Evolutionary conservation across 2,797 vertebrate genomes (phyloP).

Genomic region (Semaprochilodus insignis): DNA sequence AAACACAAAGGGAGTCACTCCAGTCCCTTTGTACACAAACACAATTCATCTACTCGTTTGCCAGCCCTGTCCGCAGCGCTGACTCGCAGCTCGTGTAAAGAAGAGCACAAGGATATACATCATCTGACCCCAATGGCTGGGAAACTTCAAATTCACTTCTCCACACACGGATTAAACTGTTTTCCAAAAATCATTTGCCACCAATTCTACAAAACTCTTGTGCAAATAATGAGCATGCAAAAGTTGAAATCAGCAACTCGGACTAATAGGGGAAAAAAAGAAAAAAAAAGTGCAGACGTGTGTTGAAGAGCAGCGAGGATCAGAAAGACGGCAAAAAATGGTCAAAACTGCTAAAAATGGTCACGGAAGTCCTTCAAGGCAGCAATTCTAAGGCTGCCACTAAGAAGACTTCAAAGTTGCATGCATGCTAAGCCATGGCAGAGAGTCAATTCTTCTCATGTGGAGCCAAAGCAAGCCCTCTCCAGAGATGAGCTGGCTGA

Average conservation of each 20-base stretch:
- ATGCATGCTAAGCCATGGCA: slow-evolving; percentile 12
- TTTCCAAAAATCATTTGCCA: slow-evolving; percentile 21
- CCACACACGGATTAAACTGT: background rate
- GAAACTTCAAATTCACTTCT: slow-evolving; percentile 30
- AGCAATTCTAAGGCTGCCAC: slow-evolving; percentile 11
- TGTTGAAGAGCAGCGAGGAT: background rate
- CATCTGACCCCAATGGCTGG: background rate
- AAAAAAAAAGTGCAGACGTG: background rate
- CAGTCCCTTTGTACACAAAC: slow-evolving; percentile 50
- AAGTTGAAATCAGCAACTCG: slow-evolving; percentile 5
- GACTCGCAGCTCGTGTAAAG: slow-evolving; percentile 27
- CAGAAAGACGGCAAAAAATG: slow-evolving; percentile 2
- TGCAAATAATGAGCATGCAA: background rate
- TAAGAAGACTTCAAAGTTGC: slow-evolving; percentile 35
- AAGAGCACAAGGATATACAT: slow-evolving; percentile 34
- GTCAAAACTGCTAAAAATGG: background rate
- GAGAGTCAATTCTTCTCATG: slow-evolving; percentile 23
- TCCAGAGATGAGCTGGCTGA: slow-evolving; percentile 37
- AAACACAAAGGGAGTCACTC: slow-evolving; percentile 48
- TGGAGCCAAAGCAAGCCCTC: slow-evolving; percentile 23
- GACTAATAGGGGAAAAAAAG: background rate
- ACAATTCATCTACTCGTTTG: slow-evolving; percentile 51
- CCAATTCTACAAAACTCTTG: slow-evolving; percentile 3
- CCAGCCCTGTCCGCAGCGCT: slow-evolving; percentile 28
- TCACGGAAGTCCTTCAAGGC: slow-evolving; percentile 6